Evolutionary conservation across 2,888 invertebrate species (phyloP).

Genomic region (Lumbricus terrestris): DNA sequence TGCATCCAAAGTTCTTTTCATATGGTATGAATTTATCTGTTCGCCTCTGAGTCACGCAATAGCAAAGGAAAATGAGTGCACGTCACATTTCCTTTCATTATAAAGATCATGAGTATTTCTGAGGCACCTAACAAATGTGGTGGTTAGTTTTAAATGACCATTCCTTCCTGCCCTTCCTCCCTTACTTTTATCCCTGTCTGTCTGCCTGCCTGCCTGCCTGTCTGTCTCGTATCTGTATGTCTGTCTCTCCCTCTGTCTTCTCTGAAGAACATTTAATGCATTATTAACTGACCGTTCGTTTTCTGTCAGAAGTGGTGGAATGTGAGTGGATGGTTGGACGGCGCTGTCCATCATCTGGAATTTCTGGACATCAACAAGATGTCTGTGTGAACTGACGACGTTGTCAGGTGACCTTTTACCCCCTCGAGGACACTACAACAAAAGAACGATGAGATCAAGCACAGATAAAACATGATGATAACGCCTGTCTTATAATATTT

Average conservation of each 20-base stretch:
- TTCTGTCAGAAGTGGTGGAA: constrained; percentile 72
- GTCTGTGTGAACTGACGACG: constrained; percentile 22
- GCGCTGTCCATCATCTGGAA: constrained; percentile 87
- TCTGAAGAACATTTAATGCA: not conserved
- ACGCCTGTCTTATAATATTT: not conserved
- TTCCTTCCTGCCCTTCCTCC: too few species aligned
- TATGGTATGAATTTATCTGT: not conserved
- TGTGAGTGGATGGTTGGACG: constrained; percentile 72
- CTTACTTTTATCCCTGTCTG: too few species aligned
- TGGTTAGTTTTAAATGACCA: too few species aligned
- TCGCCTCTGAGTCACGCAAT: not conserved
- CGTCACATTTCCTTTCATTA: not conserved
- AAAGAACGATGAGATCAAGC: not conserved
- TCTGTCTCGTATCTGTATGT: not conserved
- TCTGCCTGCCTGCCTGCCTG: not conserved
- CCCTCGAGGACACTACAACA: not conserved
- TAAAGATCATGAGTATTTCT: not conserved
- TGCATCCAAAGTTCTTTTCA: not conserved
- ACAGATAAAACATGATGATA: not conserved
- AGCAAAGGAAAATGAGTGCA: not conserved
- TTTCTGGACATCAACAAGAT: constrained; percentile 60
- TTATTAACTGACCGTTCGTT: constrained; percentile 62
- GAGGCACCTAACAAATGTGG: not conserved
- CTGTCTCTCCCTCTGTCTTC: not conserved
- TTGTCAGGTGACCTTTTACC: not conserved